Evolutionary conservation across 2,888 invertebrate species (phyloP), one percentile per base, ranked within the genome.

Genomic region (Cephus pygmeus): DNA sequence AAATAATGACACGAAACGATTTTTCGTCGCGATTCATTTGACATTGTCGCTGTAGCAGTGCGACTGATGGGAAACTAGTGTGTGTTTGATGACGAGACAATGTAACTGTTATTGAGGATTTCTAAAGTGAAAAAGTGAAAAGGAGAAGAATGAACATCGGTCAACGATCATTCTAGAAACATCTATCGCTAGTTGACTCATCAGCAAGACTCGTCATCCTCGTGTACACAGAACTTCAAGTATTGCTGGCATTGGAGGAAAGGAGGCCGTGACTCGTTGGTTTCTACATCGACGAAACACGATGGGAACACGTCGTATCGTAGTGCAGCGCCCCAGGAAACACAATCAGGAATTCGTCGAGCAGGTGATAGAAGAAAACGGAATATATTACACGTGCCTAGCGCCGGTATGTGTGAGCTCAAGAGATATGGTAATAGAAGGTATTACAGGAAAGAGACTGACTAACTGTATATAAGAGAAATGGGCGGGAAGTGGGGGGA

Each of bases 311-410:
- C 12, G 71, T 15, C 71, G 31, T 31, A 31, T 34, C 56, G 56
- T 56, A 56, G 56, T 23, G 56, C 56, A 71, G 71, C 34, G 12
- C 31, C 71, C 12, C 33, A 34, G 33, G 71, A 71, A 34, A 33
- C 31, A 71, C 31, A 34, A 31, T 71, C 31, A 33, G 33, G 33
- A 34, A 71, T 33, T 71, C 23, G 31, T 31, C 71, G 34, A 31
- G 71, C 71, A 71, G 71, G 71, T 71, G 71, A 71, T 71, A 34
- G 71, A 71, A 34, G 34, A 71, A 31, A 71, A 34, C 31, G 71
- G 56, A 71, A 71, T 71, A 71, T 15, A 34, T 31, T 71, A 71
- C 12, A 33, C 30, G 33, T 71, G 6, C 34, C 71, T 23, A 15
- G 35, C 35, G 71, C 31, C 15, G 23, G 23, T 33, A 71, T 71